Percentiles rank a stretch among this genome's conserved stretches.
Conservation (phyloP, 1,140 invertebrate genomes). For the Polyergus mexicanus region DNA sequence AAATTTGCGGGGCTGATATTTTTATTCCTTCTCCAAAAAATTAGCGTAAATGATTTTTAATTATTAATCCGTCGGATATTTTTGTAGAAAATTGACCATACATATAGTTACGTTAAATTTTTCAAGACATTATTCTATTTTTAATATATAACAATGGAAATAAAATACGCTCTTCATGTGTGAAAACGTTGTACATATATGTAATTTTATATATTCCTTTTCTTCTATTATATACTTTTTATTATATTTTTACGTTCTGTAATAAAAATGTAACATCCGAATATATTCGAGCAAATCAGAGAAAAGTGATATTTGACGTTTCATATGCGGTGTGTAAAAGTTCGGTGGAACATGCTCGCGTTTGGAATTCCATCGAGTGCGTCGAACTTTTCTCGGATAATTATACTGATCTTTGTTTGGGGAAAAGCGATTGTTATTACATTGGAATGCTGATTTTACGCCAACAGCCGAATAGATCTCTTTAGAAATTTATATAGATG, state of each 20-base stretch:
- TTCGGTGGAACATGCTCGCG: conserved; percentile 36
- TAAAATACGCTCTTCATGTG: too few species aligned
- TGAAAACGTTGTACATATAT: neutral
- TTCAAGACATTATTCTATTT: neutral
- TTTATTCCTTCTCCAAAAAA: neutral
- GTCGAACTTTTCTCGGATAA: conserved; percentile 40
- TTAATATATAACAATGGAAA: neutral
- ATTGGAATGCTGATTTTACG: neutral
- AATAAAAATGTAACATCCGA: neutral
- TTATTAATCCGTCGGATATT: neutral
- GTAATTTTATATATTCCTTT: neutral
- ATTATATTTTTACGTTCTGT: neutral
- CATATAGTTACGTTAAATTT: neutral
- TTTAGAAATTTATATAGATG: neutral
- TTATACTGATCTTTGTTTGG: conserved; percentile 25
- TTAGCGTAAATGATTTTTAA: neutral
- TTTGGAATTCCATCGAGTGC: conserved; percentile 57
- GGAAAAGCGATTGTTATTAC: conserved; percentile 4
- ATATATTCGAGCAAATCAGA: neutral
- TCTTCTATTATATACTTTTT: neutral
- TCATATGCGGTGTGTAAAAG: conserved; percentile 32
- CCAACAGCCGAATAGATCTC: neutral
- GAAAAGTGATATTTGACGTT: conserved; percentile 18
- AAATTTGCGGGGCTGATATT: neutral
- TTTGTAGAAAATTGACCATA: neutral